Conservation (phyloP, 2,113 vertebrate genomes). For the Nanorana parkeri region DNA sequence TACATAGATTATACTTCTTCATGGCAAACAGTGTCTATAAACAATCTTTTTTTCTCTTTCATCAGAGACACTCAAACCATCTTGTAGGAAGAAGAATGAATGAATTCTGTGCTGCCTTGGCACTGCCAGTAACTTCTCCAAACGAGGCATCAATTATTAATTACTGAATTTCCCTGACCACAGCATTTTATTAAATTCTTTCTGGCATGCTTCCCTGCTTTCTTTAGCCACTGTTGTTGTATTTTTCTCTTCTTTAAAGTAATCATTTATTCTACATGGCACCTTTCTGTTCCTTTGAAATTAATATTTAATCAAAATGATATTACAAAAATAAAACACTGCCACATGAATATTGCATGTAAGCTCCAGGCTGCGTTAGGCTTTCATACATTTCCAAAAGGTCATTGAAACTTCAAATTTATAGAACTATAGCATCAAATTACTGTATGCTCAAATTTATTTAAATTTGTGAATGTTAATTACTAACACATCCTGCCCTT, state of each 20-base stretch:
- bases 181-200: constrained; percentile 55
- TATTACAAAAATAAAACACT: constrained; percentile 59
- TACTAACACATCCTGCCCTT: not conserved
- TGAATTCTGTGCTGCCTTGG: constrained; percentile 25
- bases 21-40: no score
- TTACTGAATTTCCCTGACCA: constrained; percentile 48
- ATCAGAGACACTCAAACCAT: not conserved
- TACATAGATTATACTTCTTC: no score
- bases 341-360: constrained; percentile 55
- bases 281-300: constrained; percentile 57
- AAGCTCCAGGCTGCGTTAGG: constrained; percentile 48
- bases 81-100: constrained; percentile 1
- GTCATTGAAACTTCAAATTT: constrained; percentile 54
- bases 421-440: constrained; percentile 44
- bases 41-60: not conserved
- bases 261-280: constrained; percentile 58
- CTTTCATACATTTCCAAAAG: constrained; percentile 57
- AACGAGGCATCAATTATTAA: constrained; percentile 53
- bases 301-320: constrained; percentile 59
- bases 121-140: constrained; percentile 42
- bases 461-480: constrained; percentile 51
- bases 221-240: constrained; percentile 53
- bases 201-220: constrained; percentile 41
- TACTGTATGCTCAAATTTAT: constrained; percentile 49
- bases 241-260: constrained; percentile 34